Evolutionary conservation across 1,140 invertebrate genomes (phyloP).

Genomic region (Papilio polytes): DNA sequence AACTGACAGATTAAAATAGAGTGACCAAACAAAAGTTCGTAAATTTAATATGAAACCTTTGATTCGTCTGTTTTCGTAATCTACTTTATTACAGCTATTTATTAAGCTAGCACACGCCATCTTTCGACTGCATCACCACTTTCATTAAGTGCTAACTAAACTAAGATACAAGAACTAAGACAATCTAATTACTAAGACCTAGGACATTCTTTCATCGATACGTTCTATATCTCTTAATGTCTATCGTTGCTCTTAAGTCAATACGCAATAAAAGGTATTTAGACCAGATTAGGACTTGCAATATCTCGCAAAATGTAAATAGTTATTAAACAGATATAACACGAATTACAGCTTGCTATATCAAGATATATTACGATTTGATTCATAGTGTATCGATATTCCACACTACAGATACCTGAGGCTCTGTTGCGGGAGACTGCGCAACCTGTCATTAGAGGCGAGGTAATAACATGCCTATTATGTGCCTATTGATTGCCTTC

Average conservation of each 20-base stretch:
- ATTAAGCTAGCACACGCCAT: no score
- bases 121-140: no score
- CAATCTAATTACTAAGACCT: no score
- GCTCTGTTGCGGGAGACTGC: neutral
- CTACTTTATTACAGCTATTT: no score
- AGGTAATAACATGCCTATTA: conserved; percentile 1
- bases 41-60: neutral
- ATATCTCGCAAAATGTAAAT: neutral
- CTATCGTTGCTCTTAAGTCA: no score
- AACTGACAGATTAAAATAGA: neutral
- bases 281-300: neutral
- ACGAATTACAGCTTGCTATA: neutral
- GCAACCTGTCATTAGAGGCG: conserved; percentile 24
- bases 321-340: neutral
- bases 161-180: no score
- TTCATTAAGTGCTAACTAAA: no score
- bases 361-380: neutral
- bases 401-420: neutral
- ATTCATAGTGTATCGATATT: conserved; percentile 5
- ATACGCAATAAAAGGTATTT: no score
- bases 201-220: no score
- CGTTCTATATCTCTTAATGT: no score
- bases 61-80: no score
- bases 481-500: conserved; percentile 5
- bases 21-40: neutral